Conservation (phyloP, 2,888 invertebrate genomes). For the Lamellibrachia satsuma region DNA sequence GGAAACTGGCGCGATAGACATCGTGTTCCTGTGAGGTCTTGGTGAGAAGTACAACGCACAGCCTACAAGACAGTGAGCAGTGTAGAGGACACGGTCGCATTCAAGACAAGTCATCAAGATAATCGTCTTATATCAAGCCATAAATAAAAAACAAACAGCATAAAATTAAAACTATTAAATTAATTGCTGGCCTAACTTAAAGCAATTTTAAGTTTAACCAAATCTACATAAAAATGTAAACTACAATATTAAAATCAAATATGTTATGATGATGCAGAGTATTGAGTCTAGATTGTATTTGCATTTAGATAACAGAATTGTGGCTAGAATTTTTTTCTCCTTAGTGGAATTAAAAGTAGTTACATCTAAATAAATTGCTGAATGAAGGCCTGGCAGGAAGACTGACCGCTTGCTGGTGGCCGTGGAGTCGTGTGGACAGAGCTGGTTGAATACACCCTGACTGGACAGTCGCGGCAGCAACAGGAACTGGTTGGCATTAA, state of each 20-base stretch:
- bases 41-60: conserved; percentile 84
- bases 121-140: background rate
- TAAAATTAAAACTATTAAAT: conserved; percentile 19
- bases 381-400: background rate
- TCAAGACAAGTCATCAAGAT: background rate
- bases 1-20: conserved; percentile 75
- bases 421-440: conserved; percentile 78
- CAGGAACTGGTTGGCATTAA: conserved; percentile 87
- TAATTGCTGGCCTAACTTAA: background rate
- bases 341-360: background rate
- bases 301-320: background rate
- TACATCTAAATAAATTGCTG: background rate
- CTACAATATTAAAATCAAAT: too few relatives aligned
- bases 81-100: background rate
- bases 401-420: conserved; percentile 23
- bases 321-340: background rate
- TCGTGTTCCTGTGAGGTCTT: conserved; percentile 70
- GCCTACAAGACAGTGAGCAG: conserved; percentile 47
- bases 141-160: background rate
- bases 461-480: conserved; percentile 89
- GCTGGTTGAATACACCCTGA: conserved; percentile 82
- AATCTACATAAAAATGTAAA: too few relatives aligned
- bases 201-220: background rate
- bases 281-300: background rate
- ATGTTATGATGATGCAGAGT: background rate